Evolutionary conservation across 2,888 invertebrate species (phyloP).

Genomic region (Cataglyphis cursor): DNA sequence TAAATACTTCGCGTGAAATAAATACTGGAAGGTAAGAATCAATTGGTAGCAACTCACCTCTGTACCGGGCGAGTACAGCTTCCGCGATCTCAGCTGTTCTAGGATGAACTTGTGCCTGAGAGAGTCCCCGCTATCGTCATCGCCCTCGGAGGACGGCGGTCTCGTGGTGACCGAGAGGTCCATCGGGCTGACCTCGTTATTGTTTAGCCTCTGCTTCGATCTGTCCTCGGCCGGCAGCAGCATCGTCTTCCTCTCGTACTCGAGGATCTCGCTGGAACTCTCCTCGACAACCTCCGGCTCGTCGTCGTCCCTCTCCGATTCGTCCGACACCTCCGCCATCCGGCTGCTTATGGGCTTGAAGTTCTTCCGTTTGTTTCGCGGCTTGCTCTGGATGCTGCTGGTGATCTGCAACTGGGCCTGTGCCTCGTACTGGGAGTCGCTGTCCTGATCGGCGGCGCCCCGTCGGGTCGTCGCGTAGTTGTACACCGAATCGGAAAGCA

Average conservation of each 20-base stretch:
- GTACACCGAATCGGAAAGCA: constrained; percentile 86
- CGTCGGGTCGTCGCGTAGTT: constrained; percentile 86
- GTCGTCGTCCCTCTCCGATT: constrained; percentile 81
- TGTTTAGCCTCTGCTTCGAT: constrained; percentile 80
- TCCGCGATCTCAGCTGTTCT: constrained; percentile 84
- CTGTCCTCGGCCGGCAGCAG: constrained; percentile 79
- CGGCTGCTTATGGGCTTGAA: constrained; percentile 86
- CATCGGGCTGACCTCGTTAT: constrained; percentile 85
- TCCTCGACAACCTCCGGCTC: constrained; percentile 75
- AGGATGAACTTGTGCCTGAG: constrained; percentile 85
- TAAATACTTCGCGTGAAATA: neutral
- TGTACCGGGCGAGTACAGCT: constrained; percentile 83
- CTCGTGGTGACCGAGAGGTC: constrained; percentile 85
- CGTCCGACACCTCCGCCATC: constrained; percentile 86
- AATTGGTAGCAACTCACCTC: constrained; percentile 79
- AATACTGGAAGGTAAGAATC: neutral
- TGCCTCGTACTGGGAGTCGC: constrained; percentile 84
- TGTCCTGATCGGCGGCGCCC: constrained; percentile 84
- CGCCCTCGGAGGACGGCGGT: constrained; percentile 83
- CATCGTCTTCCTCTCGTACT: constrained; percentile 82
- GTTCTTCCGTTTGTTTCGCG: constrained; percentile 88
- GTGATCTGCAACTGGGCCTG: constrained; percentile 82
- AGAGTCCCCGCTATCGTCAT: constrained; percentile 85
- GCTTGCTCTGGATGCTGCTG: constrained; percentile 80
- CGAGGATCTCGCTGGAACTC: constrained; percentile 77